A percentile compares a stretch with the other conserved stretches of the same genome.
These are phyloP conservation scores for Aphrophora alni DNA, from an alignment of 2,888 invertebrate genomes.

Conservation along the genomic window DNA sequence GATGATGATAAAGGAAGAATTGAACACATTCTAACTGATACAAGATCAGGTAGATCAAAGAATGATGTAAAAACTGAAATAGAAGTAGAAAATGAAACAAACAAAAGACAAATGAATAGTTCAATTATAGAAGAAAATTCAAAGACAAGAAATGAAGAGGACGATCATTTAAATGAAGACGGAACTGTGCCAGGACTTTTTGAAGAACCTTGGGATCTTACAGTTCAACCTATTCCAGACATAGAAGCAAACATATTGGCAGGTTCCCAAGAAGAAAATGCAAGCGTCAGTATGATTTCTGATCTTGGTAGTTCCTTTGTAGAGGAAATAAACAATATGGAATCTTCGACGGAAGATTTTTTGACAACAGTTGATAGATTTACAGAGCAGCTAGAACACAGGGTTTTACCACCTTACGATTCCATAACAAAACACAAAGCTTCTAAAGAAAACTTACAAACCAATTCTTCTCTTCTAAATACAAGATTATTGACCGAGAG, in stretches of 20 bases:
- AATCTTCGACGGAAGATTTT: neutral
- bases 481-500: neutral
- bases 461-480: neutral
- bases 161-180: neutral
- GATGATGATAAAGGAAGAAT: neutral
- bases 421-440: neutral
- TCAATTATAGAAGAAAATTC: neutral
- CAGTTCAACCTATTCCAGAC: neutral
- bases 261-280: neutral
- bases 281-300: neutral
- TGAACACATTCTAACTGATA: neutral
- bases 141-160: neutral
- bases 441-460: neutral
- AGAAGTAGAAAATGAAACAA: neutral
- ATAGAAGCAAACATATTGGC: neutral
- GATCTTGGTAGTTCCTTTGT: neutral
- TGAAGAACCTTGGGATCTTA: neutral
- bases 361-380: neutral
- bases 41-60: neutral
- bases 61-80: neutral
- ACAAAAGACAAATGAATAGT: neutral
- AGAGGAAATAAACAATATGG: neutral
- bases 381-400: neutral
- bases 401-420: neutral
- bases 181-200: neutral